Conservation (phyloP, 2,797 vertebrate species). For the Gambusia yucatana region DNA sequence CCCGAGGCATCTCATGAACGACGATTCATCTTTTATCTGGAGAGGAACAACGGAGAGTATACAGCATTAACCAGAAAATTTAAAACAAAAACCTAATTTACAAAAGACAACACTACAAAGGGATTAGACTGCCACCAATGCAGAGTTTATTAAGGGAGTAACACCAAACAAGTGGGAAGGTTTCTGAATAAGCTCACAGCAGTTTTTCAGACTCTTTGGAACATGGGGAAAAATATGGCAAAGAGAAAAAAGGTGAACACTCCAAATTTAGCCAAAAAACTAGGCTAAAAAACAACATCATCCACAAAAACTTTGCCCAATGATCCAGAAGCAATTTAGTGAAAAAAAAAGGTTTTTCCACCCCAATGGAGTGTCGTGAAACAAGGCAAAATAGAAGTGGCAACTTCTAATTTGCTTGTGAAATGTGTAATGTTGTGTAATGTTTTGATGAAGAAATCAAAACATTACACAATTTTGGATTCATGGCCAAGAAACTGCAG, state of each 20-base stretch:
- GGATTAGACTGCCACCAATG: not conserved
- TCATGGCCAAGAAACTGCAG: not conserved
- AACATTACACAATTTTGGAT: not conserved
- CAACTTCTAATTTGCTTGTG: no score
- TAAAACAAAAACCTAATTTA: not conserved
- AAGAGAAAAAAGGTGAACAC: not conserved
- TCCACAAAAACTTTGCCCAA: not conserved
- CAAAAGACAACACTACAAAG: not conserved
- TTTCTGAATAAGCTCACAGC: not conserved
- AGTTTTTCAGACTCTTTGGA: no score
- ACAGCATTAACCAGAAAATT: not conserved
- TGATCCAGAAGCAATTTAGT: not conserved
- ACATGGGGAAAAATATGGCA: not conserved
- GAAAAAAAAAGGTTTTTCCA: not conserved
- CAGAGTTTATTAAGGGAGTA: not conserved
- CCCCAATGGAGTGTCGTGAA: not conserved
- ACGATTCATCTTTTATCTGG: slow-evolving; percentile 91
- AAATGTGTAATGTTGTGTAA: no score
- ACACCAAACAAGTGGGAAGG: not conserved
- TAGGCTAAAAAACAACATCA: not conserved
- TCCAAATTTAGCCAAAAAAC: not conserved
- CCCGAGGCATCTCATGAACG: slow-evolving; percentile 89
- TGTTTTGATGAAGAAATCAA: not conserved
- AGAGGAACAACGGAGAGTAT: not conserved
- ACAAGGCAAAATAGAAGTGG: not conserved